These are phyloP conservation scores for Morpho achilles DNA, from an alignment of 2,888 invertebrate species.

Conservation along the genomic window DNA sequence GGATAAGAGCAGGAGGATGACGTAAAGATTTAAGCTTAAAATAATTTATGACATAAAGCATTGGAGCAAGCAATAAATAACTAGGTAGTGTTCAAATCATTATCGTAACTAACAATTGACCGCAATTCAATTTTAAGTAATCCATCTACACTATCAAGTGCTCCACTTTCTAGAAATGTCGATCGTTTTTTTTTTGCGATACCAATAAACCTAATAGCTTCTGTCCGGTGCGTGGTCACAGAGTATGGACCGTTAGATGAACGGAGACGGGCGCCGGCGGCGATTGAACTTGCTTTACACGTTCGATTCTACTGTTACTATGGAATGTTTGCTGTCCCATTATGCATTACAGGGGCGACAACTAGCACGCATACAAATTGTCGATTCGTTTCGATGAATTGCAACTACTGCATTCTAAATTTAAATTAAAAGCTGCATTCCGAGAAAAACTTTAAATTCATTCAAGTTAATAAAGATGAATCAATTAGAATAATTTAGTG, in stretches of 20 bases:
- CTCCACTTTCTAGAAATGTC: conserved; percentile 14
- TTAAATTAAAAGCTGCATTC: conserved; percentile 3
- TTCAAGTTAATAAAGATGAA: too few relatives aligned
- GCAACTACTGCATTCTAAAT: conserved; percentile 13
- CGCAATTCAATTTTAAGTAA: background rate
- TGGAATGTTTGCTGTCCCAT: conserved; percentile 19
- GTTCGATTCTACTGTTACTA: conserved; percentile 34
- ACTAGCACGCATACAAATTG: conserved; percentile 27
- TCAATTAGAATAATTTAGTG: too few relatives aligned
- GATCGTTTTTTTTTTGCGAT: conserved; percentile 25
- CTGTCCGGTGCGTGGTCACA: conserved; percentile 23
- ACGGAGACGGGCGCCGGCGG: conserved; percentile 36
- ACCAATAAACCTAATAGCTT: conserved; percentile 26
- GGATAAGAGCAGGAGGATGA: too few relatives aligned
- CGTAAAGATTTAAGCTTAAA: background rate
- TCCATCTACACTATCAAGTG: conserved; percentile 1
- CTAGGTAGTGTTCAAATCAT: background rate
- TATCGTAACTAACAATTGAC: conserved; percentile 4
- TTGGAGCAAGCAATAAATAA: background rate
- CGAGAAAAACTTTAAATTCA: too few relatives aligned
- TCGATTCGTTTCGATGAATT: conserved; percentile 20
- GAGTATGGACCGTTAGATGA: conserved; percentile 54
- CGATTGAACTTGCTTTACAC: conserved; percentile 33
- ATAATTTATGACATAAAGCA: background rate
- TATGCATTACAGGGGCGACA: conserved; percentile 19